Conservation (phyloP, 2,113 vertebrate genomes). For the Sporophila hypoxantha region DNA sequence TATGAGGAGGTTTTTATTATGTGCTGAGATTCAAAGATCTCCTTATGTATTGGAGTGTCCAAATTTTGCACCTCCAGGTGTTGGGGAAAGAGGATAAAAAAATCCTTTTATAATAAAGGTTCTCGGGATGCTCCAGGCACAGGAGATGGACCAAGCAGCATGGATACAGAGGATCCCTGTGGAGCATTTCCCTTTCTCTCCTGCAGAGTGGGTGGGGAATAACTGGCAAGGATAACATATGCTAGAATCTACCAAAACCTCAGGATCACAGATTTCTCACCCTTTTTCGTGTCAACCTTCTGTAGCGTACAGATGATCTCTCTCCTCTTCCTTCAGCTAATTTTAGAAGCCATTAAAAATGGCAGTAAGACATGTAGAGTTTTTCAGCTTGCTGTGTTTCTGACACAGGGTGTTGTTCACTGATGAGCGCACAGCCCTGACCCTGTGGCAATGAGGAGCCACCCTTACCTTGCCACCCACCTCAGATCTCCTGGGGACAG, state of each 20-base stretch:
- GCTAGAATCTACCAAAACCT: not conserved
- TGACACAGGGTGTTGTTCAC: not conserved
- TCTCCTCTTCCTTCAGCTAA: not conserved
- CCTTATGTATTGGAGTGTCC: not conserved
- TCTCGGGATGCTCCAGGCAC: not conserved
- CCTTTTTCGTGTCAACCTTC: not conserved
- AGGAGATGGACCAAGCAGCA: not conserved
- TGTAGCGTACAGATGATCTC: not conserved
- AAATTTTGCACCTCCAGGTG: not conserved
- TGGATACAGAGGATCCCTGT: not conserved
- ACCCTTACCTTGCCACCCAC: not conserved
- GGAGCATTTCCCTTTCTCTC: not conserved
- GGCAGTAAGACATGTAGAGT: not conserved
- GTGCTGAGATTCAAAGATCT: not conserved
- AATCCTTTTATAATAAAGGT: not conserved
- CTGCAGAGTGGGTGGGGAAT: not conserved
- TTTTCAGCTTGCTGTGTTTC: not conserved
- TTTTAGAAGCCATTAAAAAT: not conserved
- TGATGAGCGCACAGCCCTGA: not conserved
- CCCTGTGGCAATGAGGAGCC: not conserved
- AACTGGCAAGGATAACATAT: not conserved
- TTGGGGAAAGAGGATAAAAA: not conserved
- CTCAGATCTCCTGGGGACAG: not conserved
- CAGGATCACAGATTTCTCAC: conserved; percentile 10
- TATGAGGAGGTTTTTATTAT: not conserved